Percentiles rank a stretch among this genome's conserved stretches.
Evolutionary conservation across 2,888 invertebrate genomes (phyloP).

Genomic region (Physocephala rufipes): DNA sequence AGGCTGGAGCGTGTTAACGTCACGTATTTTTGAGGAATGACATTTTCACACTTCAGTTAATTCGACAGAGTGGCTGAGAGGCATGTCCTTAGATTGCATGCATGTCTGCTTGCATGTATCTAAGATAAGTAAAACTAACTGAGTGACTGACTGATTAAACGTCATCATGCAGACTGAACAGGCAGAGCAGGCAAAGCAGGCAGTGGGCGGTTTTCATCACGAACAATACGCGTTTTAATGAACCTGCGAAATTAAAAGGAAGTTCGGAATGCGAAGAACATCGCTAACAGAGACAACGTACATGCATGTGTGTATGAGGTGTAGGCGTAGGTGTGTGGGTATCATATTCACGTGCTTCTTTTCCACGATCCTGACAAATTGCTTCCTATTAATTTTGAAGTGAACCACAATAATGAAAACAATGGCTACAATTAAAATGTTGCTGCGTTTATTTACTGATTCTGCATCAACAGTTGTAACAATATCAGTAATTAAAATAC

Average conservation of each 20-base stretch:
- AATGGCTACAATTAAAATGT: too few relatives aligned
- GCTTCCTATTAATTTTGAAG: slow-evolving; percentile 28
- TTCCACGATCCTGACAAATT: slow-evolving; percentile 29
- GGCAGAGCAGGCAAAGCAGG: too few relatives aligned
- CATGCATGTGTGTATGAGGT: slow-evolving; percentile 2
- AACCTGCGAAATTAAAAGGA: not conserved
- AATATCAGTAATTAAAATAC: not conserved
- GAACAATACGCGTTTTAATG: not conserved
- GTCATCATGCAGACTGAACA: not conserved
- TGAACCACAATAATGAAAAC: not conserved
- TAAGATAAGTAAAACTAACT: too few relatives aligned
- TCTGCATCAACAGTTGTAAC: not conserved
- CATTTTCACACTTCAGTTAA: slow-evolving; percentile 62
- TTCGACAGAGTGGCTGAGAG: slow-evolving; percentile 41
- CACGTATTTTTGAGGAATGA: slow-evolving; percentile 58
- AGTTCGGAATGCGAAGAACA: not conserved
- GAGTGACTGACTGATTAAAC: too few relatives aligned
- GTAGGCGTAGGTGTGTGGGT: not conserved
- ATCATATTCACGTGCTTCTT: not conserved
- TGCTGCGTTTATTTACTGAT: too few relatives aligned
- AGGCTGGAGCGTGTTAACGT: slow-evolving; percentile 50
- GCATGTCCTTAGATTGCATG: not conserved
- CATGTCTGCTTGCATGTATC: slow-evolving; percentile 5
- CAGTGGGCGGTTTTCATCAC: not conserved
- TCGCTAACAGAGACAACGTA: not conserved